Conservation (phyloP, 2,113 vertebrate genomes). For the Anthoscopus minutus region DNA sequence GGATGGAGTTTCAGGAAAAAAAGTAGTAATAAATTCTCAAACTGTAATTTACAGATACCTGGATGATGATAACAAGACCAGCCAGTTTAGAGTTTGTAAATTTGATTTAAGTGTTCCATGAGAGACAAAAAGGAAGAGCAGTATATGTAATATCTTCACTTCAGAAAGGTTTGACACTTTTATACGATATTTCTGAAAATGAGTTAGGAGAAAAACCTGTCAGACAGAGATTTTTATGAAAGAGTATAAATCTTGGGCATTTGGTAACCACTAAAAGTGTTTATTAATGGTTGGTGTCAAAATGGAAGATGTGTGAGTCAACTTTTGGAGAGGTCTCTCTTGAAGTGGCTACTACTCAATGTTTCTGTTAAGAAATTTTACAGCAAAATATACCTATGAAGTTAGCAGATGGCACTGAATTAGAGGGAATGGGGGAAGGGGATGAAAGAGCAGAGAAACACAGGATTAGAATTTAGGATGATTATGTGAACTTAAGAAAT, state of each 20-base stretch:
- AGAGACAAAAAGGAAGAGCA: not conserved
- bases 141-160: not conserved
- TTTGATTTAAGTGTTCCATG: not conserved
- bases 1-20: not conserved
- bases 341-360: not conserved
- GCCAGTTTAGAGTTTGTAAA: not conserved
- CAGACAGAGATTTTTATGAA: not conserved
- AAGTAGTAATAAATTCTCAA: not conserved
- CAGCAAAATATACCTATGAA: not conserved
- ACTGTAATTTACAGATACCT: not conserved
- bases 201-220: not conserved
- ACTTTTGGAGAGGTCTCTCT: not conserved
- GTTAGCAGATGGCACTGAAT: not conserved
- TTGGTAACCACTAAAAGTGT: not conserved
- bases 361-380: not conserved
- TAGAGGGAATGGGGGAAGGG: not conserved
- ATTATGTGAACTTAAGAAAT: not conserved
- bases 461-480: not conserved
- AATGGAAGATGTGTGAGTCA: rapidly evolving
- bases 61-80: not conserved
- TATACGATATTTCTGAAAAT: not conserved
- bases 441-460: not conserved
- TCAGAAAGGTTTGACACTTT: not conserved
- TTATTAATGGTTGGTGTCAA: not conserved
- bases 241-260: not conserved